A percentile compares a stretch with the other conserved stretches of the same genome.
Evolutionary conservation across 2,113 vertebrate species (phyloP).

Genomic region (Proteles cristata): DNA sequence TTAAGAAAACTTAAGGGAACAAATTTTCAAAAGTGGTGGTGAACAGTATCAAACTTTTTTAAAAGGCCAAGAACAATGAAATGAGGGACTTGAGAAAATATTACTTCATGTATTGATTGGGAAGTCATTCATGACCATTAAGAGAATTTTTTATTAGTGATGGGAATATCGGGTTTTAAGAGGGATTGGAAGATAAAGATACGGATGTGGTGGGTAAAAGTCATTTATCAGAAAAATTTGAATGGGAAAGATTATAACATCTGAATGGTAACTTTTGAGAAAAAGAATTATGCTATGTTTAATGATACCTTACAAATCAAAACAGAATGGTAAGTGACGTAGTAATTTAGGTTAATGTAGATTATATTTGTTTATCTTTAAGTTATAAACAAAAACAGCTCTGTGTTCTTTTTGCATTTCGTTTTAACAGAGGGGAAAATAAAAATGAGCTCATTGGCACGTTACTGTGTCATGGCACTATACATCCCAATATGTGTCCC

Average conservation of each 20-base stretch:
- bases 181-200: neutral
- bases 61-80: neutral
- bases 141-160: neutral
- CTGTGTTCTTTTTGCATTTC: neutral
- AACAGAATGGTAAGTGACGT: neutral
- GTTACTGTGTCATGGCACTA: neutral
- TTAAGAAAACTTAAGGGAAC: neutral
- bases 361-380: neutral
- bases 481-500: neutral
- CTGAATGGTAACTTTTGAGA: neutral
- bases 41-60: slow-evolving; percentile 6
- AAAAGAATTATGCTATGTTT: neutral
- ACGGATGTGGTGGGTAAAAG: neutral
- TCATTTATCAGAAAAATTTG: neutral
- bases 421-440: neutral
- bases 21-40: neutral
- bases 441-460: neutral
- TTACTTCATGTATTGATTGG: neutral
- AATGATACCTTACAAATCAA: slow-evolving; percentile 19
- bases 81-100: neutral
- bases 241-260: neutral
- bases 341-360: neutral
- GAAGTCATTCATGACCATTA: neutral
- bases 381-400: neutral
- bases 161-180: slow-evolving; percentile 4